phyloP scores from a whole-genome alignment of 1,140 invertebrate species.

The Drosophila ananassae region DNA sequence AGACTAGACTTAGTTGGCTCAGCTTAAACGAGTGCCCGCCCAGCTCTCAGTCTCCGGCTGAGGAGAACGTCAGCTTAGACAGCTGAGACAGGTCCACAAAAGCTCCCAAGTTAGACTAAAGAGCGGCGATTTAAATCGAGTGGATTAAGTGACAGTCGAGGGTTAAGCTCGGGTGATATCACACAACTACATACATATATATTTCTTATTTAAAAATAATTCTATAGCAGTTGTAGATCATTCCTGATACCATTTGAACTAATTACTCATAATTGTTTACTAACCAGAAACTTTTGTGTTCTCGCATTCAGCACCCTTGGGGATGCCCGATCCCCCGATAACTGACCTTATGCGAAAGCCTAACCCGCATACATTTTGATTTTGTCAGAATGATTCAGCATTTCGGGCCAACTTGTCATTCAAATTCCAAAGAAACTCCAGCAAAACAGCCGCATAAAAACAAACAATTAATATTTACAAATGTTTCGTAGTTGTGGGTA shows the following conservation, averaged over 20 bases:
- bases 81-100: constrained; percentile 11
- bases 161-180: neutral
- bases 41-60: constrained; percentile 4
- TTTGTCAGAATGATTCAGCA: constrained; percentile 41
- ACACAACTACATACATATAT: neutral
- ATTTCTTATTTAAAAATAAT: neutral
- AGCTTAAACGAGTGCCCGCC: constrained; percentile 21
- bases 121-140: neutral
- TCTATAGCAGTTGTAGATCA: neutral
- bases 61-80: neutral
- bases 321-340: constrained; percentile 31
- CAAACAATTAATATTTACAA: constrained; percentile 34
- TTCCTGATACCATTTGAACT: no score
- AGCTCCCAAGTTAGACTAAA: constrained; percentile 12
- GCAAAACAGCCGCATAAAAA: constrained; percentile 12
- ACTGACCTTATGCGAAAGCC: constrained; percentile 16
- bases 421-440: constrained; percentile 44
- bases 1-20: constrained; percentile 41
- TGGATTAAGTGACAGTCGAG: neutral
- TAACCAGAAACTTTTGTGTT: no score
- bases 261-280: no score
- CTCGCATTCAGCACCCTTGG: neutral
- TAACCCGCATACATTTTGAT: constrained; percentile 30
- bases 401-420: constrained; percentile 25
- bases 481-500: constrained; percentile 24